phyloP scores from a whole-genome alignment of 1,140 invertebrate species.

The Lasioglossum albipes region DNA sequence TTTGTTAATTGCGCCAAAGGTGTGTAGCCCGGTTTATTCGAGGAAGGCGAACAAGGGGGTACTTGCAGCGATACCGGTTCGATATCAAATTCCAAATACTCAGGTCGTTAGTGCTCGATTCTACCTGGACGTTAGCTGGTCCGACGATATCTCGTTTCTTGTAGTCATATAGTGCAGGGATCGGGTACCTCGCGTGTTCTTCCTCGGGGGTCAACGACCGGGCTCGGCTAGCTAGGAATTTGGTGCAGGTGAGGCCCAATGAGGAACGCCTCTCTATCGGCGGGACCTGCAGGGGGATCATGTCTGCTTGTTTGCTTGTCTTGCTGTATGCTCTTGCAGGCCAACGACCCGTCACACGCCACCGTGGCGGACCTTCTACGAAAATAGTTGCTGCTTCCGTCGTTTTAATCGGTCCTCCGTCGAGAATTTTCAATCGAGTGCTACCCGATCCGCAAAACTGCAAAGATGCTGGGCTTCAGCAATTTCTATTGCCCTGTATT shows the following conservation, averaged over 20 bases:
- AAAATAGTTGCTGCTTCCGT: constrained; percentile 55
- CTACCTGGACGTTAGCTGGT: constrained; percentile 2
- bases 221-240: constrained; percentile 75
- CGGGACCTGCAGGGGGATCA: constrained; percentile 64
- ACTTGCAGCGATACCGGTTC: not conserved
- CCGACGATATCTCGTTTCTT: constrained; percentile 47
- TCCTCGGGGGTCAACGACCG: constrained; percentile 66
- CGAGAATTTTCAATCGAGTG: not conserved
- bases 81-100: constrained; percentile 20
- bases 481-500: too few relatives aligned
- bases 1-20: too few relatives aligned
- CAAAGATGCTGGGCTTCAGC: too few relatives aligned
- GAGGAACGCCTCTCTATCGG: constrained; percentile 62
- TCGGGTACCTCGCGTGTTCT: constrained; percentile 42
- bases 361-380: constrained; percentile 49
- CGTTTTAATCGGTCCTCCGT: constrained; percentile 26
- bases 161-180: constrained; percentile 34
- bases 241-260: constrained; percentile 77
- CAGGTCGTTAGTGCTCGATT: not conserved
- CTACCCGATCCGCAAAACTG: too few relatives aligned
- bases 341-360: constrained; percentile 67
- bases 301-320: constrained; percentile 65
- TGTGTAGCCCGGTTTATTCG: too few relatives aligned
- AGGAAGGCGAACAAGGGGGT: too few relatives aligned
- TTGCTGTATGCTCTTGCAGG: constrained; percentile 66